Base-by-base conservation (phyloP, 1,140 invertebrate genomes). In the Eriosoma lanigerum region DNA sequence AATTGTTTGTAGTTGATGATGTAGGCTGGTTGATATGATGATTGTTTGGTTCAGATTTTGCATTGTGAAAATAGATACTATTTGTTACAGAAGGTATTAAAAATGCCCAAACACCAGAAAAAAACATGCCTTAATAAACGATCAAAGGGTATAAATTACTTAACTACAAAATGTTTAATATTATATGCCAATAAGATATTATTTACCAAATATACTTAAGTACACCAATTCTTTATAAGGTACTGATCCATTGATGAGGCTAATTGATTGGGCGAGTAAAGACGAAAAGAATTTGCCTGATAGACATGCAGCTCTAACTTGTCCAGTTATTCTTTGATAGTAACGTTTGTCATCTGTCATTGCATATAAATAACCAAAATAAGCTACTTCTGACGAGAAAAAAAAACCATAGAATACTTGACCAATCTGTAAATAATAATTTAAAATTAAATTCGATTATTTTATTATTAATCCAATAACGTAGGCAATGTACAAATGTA, bases 351-450 rank as follows among this genome's bases (percentile, higher is more conserved):
- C 89, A 1, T 81, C 80, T 8, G 96, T 94, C 88, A 95, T 94
- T 12, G 94, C 94, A 87, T 96, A 98, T 82, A 97, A 94, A 83
- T 97, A 98, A 0, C 94, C 95, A 82, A 92, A 94, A 86, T 97
- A 97, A 0, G 95, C 95, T 1, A 98, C 92, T 87, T 97, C 95
- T 9, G 94, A 91, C 0, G 95, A 94, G 84, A 93, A 90, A 83
- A 93, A 94, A 10, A 94, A 87, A 3, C 95, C 95, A 86, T 94
- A 96, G 76, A 92, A 88, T 38, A 86, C 85, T 84, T 88, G 86
- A 17, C 86, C 52, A 21, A 87, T 82, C 85, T 89, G 86, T 81
- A 89, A 66, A n/a, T n/a, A 66, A 21, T 64, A n/a, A 9, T 38
- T 64, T 64, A 38, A 9, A 38, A 38, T 38, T 38, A 38, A 38